Base-by-base conservation (phyloP, 2,888 invertebrate species). In the Rhodophaea formosa region DNA sequence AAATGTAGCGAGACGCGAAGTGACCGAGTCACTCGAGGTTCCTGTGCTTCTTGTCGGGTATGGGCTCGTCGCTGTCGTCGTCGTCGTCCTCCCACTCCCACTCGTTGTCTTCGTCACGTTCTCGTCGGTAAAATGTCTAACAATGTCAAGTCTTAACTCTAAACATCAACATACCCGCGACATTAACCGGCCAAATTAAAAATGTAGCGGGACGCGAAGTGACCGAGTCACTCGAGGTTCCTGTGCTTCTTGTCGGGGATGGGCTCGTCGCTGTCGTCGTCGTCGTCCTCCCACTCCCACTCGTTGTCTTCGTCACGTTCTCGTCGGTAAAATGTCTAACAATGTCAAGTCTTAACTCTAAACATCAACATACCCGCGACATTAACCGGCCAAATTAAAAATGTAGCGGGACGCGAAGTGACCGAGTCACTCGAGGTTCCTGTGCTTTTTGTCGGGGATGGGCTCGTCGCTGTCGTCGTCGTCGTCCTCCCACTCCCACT, bases 401-500 rank as follows among this genome's bases (percentile, higher is more conserved):
- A 39, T 3, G 5, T 12, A 6, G 12, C 3, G 1, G 39, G 10
- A 6, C 12, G 3, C 5, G 1, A 39, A n/a, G 1, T 1, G 0
- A 3, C 39, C n/a, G 12, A 51, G 35, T 59, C 43, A 53, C 45
- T 35, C 35, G 59, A 45, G 39, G 12, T 66, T 55, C 59, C 72
- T 80, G 35, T 52, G 52, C 56, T 75, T 80, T 78, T 88, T 88
- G 59, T 58, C 60, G 2, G 82, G 80, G 0, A 62, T 57, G 0
- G 78, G 79, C 44, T 85, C 86, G 17, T 87, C 88, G 1, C 86
- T 86, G 0, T 88, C 88, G 0, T 88, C 87, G 2, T 86, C 87
- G 0, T 89, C 88, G 62, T 87, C 88, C 8, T 74, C 88, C 85
- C 88, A 86, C 65, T 87, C 88, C 89, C 88, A 88, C 59, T 88